Conservation (phyloP, 2,113 vertebrate genomes). For the Puma concolor region DNA sequence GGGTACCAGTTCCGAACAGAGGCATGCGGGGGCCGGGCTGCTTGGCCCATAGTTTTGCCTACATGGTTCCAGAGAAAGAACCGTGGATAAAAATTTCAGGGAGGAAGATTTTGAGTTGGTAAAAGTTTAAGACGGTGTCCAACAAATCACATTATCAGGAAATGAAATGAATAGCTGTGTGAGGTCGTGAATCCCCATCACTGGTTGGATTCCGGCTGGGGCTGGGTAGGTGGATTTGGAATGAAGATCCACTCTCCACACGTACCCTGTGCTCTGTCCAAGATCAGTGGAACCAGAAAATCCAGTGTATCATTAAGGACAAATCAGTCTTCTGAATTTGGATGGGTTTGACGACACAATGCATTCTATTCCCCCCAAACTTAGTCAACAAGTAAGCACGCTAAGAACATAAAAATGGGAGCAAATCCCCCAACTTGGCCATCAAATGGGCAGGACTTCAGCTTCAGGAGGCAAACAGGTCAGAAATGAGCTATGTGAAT, state of each 20-base stretch:
- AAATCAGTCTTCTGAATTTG: background rate
- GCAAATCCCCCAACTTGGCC: background rate
- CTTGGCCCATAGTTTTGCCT: background rate
- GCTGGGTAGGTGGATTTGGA: accelerated
- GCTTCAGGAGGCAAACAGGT: background rate
- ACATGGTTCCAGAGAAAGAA: background rate
- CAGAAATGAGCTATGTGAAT: background rate
- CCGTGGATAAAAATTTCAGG: background rate
- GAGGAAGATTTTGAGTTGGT: background rate
- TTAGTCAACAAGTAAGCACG: background rate
- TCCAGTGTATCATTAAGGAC: background rate
- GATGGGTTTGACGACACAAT: background rate
- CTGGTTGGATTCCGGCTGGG: background rate
- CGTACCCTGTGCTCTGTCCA: background rate
- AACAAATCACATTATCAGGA: background rate
- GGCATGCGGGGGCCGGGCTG: background rate
- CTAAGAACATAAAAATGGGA: background rate
- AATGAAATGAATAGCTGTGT: no score
- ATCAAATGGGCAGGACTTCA: background rate
- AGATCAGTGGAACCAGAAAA: background rate
- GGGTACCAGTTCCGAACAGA: accelerated
- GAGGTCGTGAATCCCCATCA: background rate
- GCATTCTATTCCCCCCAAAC: accelerated
- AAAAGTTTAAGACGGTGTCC: background rate
- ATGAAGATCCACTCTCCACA: background rate